Percentiles rank a stretch among this genome's conserved stretches.
Conservation (phyloP, 2,113 vertebrate species). For the Mus pahari region DNA sequence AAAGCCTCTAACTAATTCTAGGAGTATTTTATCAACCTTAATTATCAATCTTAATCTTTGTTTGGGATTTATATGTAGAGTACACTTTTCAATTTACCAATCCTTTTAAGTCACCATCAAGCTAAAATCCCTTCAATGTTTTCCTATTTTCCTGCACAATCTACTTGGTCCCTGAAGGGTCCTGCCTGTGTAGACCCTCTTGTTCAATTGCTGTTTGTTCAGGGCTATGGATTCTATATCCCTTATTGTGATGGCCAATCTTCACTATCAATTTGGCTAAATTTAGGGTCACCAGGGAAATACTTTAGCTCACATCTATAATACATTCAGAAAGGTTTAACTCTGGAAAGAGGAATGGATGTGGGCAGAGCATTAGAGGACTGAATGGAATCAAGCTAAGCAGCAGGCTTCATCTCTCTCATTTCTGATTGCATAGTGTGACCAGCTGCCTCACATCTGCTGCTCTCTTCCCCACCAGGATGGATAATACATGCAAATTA, state of each 20-base stretch:
- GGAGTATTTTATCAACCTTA: not conserved
- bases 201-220: not conserved
- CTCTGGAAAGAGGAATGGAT: not conserved
- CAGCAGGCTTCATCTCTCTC: not conserved
- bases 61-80: not conserved
- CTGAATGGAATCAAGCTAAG: not conserved
- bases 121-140: not conserved
- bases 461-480: not conserved
- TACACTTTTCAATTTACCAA: not conserved
- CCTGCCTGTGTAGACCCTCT: not conserved
- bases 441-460: not conserved
- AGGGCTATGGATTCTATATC: not conserved
- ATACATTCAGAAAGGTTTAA: not conserved
- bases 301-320: not conserved
- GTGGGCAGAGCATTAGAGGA: not conserved
- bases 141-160: not conserved
- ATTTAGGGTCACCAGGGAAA: not conserved
- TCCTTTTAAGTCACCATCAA: not conserved
- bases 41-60: not conserved
- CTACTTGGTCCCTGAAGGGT: not conserved
- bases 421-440: not conserved
- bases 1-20: not conserved
- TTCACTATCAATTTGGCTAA: not conserved
- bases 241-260: not conserved
- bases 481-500: not conserved